Percentiles rank a stretch among this genome's conserved stretches.
These are phyloP conservation scores for Atherix ibis DNA, from an alignment of 2,888 invertebrate species.

Conservation along the genomic window DNA sequence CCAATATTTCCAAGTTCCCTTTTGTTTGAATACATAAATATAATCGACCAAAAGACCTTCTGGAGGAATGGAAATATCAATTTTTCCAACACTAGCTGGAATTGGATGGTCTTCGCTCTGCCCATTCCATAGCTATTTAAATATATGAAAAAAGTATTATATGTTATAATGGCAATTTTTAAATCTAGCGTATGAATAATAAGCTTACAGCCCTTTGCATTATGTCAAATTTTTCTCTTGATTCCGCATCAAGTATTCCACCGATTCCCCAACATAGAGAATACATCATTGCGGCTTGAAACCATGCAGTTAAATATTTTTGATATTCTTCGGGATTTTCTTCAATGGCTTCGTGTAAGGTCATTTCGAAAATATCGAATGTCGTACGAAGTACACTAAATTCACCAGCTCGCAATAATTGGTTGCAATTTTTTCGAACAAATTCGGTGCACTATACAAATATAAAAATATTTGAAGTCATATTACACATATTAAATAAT, in stretches of 20 bases:
- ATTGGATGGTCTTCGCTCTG: constrained; percentile 34
- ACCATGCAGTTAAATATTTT: constrained; percentile 52
- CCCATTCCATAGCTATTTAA: constrained; percentile 31
- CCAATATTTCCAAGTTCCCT: constrained; percentile 81
- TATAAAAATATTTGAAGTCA: too few relatives aligned
- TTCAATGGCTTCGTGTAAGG: constrained; percentile 53
- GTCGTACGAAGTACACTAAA: constrained; percentile 56
- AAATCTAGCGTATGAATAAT: background rate
- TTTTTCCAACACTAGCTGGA: constrained; percentile 45
- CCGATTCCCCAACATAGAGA: constrained; percentile 73
- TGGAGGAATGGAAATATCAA: constrained; percentile 57
- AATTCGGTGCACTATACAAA: constrained; percentile 38
- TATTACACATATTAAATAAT: too few relatives aligned
- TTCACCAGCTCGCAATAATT: constrained; percentile 50
- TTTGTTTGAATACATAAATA: constrained; percentile 61
- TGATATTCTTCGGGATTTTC: constrained; percentile 50
- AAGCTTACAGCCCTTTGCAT: constrained; percentile 35
- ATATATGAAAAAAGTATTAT: background rate
- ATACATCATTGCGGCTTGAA: constrained; percentile 60
- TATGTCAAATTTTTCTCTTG: constrained; percentile 50
- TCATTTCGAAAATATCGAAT: constrained; percentile 59
- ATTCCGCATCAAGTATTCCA: constrained; percentile 58
- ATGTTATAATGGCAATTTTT: background rate
- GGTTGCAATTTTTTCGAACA: constrained; percentile 50
- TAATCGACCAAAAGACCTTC: constrained; percentile 72